Evolutionary conservation across 2,888 invertebrate species (phyloP).

Genomic region (Clitarchus hookeri): DNA sequence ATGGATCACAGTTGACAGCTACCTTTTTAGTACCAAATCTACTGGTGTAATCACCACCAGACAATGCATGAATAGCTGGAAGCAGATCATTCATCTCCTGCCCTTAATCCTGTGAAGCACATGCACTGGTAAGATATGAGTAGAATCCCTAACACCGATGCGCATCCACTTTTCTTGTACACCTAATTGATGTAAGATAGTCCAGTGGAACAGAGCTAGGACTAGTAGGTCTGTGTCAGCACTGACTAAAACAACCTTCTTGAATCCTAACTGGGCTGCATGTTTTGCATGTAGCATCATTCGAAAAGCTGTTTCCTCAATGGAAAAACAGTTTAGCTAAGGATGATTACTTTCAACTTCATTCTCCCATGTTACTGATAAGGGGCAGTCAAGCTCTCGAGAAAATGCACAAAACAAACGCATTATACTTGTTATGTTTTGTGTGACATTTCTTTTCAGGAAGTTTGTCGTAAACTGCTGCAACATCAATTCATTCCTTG

Average conservation of each 20-base stretch:
- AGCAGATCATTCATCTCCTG: neutral
- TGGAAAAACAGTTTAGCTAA: neutral
- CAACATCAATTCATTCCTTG: conserved; percentile 11
- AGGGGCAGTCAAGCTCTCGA: neutral
- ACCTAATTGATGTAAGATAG: neutral
- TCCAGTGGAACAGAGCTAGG: conserved; percentile 11
- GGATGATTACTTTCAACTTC: neutral
- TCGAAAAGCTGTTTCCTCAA: neutral
- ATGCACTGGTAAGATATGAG: neutral
- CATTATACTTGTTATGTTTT: too few species aligned
- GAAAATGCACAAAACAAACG: too few species aligned
- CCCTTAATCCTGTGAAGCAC: conserved; percentile 16
- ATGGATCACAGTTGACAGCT: conserved; percentile 5
- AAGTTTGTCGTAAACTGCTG: too few species aligned
- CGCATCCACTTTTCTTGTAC: too few species aligned
- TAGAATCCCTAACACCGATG: conserved; percentile 10
- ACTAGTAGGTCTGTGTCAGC: conserved; percentile 8
- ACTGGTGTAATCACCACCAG: neutral
- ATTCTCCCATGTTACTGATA: neutral
- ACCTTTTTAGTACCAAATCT: neutral
- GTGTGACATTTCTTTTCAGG: too few species aligned
- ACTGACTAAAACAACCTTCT: neutral
- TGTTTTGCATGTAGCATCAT: neutral
- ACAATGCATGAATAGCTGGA: conserved; percentile 7
- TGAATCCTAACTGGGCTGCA: neutral